phyloP scores from a whole-genome alignment of 2,113 vertebrate genomes.

The Trematomus loennbergii region DNA sequence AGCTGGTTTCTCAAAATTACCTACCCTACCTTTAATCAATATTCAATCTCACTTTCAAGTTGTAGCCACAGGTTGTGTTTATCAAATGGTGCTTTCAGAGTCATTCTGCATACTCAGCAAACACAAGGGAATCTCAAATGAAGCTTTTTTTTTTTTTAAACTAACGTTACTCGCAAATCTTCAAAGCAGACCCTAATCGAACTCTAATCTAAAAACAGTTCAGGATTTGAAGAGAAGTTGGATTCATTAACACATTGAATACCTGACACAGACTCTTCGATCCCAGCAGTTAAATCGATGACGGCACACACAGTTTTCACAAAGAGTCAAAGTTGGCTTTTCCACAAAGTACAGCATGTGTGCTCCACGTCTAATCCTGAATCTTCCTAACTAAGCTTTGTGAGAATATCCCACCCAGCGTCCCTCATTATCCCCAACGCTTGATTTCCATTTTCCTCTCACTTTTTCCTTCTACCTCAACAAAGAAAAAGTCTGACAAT shows the following conservation, averaged over 20 bases:
- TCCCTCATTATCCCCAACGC: conserved; percentile 58
- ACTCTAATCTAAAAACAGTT: not conserved
- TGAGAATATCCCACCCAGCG: conserved; percentile 24
- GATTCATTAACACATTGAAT: not conserved
- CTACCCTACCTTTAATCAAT: no score
- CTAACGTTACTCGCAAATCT: not conserved
- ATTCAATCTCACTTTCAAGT: not conserved
- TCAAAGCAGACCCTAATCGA: not conserved
- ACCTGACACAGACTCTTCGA: not conserved
- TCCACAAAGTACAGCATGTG: not conserved
- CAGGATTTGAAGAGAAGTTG: not conserved
- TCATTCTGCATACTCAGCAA: no score
- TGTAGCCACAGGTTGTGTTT: not conserved
- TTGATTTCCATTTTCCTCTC: conserved; percentile 48
- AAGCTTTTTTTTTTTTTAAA: no score
- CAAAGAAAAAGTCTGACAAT: conserved; percentile 27
- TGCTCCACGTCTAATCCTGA: conserved; percentile 30
- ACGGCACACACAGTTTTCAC: not conserved
- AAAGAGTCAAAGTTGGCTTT: not conserved
- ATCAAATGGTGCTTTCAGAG: not conserved
- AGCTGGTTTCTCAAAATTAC: no score
- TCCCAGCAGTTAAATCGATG: not conserved
- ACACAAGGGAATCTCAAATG: no score
- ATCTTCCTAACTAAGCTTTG: conserved; percentile 23
- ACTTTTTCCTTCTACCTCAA: conserved; percentile 21